phyloP scores from a whole-genome alignment of 2,113 vertebrate species.

The Dolichallabes microphthalmus region DNA sequence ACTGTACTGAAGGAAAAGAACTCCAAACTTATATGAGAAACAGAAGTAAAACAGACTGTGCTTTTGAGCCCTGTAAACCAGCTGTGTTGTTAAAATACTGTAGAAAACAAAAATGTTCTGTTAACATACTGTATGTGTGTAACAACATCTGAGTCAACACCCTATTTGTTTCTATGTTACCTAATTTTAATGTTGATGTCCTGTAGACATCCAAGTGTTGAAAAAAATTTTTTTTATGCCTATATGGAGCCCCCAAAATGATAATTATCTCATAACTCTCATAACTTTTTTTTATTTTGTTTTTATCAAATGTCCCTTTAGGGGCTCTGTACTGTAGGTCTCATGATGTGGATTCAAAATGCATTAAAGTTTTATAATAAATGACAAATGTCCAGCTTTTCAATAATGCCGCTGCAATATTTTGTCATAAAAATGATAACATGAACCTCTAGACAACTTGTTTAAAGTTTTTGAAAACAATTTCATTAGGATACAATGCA shows the following conservation, averaged over 20 bases:
- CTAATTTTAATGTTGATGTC: not conserved
- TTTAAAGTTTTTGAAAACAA: not conserved
- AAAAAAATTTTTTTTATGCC: too few species aligned
- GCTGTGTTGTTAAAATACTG: not conserved
- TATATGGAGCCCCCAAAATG: too few species aligned
- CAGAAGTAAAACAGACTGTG: not conserved
- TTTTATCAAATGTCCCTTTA: too few species aligned
- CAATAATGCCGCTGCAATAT: not conserved
- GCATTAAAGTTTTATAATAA: too few species aligned
- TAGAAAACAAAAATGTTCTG: not conserved
- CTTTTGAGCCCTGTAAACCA: not conserved
- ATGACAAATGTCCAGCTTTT: not conserved
- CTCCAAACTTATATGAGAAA: not conserved
- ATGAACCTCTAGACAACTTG: not conserved
- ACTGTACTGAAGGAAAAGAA: slow-evolving; percentile 62
- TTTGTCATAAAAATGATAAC: not conserved
- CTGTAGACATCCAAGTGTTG: not conserved
- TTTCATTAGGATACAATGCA: not conserved
- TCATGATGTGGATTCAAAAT: too few species aligned
- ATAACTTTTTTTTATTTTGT: too few species aligned
- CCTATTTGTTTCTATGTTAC: not conserved
- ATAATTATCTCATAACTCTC: too few species aligned
- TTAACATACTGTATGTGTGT: not conserved
- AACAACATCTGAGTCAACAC: not conserved
- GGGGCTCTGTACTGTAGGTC: too few species aligned